Evolutionary conservation across 2,797 vertebrate genomes (phyloP), one percentile per base, ranked within the genome.

Genomic region (Paedocypris micromegethes): DNA sequence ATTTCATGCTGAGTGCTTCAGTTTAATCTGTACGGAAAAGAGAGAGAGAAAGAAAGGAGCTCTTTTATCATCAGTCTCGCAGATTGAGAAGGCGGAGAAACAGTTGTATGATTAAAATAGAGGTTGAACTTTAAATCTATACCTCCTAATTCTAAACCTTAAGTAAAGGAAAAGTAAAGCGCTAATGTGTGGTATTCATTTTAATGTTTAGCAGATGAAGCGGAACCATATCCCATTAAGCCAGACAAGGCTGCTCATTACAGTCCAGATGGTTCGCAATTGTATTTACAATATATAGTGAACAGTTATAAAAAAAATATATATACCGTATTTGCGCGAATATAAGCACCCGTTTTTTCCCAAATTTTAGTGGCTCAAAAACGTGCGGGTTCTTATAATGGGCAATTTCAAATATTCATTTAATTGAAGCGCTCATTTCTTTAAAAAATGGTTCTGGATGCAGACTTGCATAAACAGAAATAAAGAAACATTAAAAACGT

Each of bases 1-100:
- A 90, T 91, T 90, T 90, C 90, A 90, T 90, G 90, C 85, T 63
- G 86, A 85, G 80, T 82, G 87, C 87, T 67, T 84, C 77, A 80
- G 83, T 87, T 87, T 87, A 86, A 88, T 86, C 81, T 80, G 80
- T 70, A 72, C 72, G 55, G 65, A 75, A 74, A 78, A 56, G 68
- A 72, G 74, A 76, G 78, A 69, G 72, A 61, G 51, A 74, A 44
- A 52, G 62, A 51, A 23, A 48, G 6, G n/a, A 52, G 23, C 58
- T 75, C 49, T 73, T 54, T 65, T 48, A 73, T 73, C 59, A 73
- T 59, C 49, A 60, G 58, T 66, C 61, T 65, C 50, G 43, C 3
- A 43, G 44, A 64, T 54, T 50, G 42, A 4, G 46, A 41, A 72
- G 48, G 57, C 57, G 7, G 45, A 64, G 46, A 58, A 57, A 53